Evolutionary conservation across 2,888 invertebrate genomes (phyloP), one percentile per base, ranked within the genome.

Genomic region (Diarsia rubi): DNA sequence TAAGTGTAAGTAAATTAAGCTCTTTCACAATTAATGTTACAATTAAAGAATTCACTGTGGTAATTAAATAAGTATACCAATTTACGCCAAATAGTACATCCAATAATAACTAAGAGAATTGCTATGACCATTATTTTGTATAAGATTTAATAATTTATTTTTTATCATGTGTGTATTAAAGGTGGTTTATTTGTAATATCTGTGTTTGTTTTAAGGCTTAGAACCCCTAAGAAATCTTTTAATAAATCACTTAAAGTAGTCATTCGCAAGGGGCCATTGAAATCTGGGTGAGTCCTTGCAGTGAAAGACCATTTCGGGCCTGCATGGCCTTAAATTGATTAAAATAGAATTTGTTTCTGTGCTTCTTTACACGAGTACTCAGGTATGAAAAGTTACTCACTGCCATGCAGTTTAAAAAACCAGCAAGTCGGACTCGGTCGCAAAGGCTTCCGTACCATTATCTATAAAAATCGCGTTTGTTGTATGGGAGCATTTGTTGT

Each of bases 81-180:
- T 69, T 75, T 54, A 69, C 42, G 27, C 78, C 73, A 81, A 83
- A 81, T 62, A 69, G 19, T 64, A 83, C n/a, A 79, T 59, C 60
- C 54, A 52, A 49, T 79, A 60, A 59, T 47, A 42, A 59, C 2
- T 37, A 65, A 70, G 21, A 24, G 49, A 49, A 79, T 49, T 60
- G 47, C 47, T 49, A 59, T 64, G 27, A 73, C 57, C 14, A 57
- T 62, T 72, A 70, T 81, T 81, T 78, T 78, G 47, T 83, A 75
- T 65, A 72, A 37, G 54, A 73, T 84, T 49, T 66, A 78, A 21
- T 73, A 42, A 78, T 60, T 71, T 69, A 59, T 78, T 85, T 75
- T 76, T 44, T 52, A 73, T 65, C 70, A 60, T 47, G 69, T 73
- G 42, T 69, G 52, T 71, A 83, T 70, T 83, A 83, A 82, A 83